phyloP scores from a whole-genome alignment of 2,113 vertebrate genomes.

The Propithecus coquereli region DNA sequence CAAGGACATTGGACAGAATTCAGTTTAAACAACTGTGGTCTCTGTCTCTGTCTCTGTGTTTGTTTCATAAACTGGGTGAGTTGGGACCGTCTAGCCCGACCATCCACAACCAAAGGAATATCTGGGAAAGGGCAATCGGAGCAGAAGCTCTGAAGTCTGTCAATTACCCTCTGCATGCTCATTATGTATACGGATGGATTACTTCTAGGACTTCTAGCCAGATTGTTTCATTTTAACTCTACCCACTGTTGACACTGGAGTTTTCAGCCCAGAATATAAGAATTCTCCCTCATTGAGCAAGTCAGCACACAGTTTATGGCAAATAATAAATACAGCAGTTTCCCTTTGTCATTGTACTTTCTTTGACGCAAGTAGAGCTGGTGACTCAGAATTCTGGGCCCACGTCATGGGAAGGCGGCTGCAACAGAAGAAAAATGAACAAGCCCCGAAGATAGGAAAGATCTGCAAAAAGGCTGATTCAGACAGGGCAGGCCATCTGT shows the following conservation, averaged over 20 bases:
- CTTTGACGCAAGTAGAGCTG: not conserved
- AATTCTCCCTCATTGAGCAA: not conserved
- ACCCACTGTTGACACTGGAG: not conserved
- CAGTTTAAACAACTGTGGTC: not conserved
- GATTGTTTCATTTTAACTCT: not conserved
- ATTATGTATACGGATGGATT: not conserved
- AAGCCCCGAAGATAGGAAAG: not conserved
- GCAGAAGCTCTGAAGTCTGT: not conserved
- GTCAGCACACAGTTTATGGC: not conserved
- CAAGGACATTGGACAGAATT: not conserved
- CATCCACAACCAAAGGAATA: not conserved
- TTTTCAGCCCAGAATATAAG: not conserved
- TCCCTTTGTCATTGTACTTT: not conserved
- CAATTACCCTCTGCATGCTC: not conserved
- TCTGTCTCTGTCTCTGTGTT: not conserved
- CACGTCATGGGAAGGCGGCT: not conserved
- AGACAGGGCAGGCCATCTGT: not conserved
- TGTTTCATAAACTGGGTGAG: not conserved
- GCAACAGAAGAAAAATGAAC: constrained; percentile 12
- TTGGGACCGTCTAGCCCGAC: not conserved
- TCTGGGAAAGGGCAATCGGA: not conserved
- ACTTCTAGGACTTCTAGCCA: not conserved
- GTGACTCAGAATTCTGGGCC: constrained; percentile 54
- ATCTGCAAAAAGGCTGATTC: not conserved
- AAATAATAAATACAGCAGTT: not conserved